A percentile compares a stretch with the other conserved stretches of the same genome.
These are phyloP conservation scores for Drosophila pseudoobscura DNA, from an alignment of 1,140 invertebrate species.

Conservation along the genomic window DNA sequence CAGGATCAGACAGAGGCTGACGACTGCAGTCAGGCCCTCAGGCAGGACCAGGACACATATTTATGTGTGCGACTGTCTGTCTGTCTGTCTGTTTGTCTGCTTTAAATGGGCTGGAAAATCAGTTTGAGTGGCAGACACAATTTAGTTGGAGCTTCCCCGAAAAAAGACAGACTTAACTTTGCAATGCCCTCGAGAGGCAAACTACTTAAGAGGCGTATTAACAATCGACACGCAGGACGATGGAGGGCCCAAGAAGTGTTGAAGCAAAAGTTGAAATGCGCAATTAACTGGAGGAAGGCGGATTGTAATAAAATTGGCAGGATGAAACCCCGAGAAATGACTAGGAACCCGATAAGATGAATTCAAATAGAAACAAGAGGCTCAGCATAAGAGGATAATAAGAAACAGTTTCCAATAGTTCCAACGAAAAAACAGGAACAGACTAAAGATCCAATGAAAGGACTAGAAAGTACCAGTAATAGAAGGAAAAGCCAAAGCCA, in stretches of 20 bases:
- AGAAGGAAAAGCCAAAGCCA: too few species aligned
- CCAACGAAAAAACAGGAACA: too few species aligned
- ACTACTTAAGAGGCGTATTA: conserved; percentile 49
- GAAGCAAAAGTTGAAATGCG: conserved; percentile 48
- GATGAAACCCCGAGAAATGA: neutral
- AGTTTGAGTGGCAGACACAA: conserved; percentile 34
- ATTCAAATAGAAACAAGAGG: too few species aligned
- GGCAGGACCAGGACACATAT: conserved; percentile 26
- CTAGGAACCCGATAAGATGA: too few species aligned
- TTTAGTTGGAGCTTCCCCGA: conserved; percentile 20
- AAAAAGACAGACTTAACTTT: conserved; percentile 24
- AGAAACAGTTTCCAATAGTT: too few species aligned
- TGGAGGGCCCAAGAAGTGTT: conserved; percentile 10
- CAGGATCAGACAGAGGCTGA: conserved; percentile 37
- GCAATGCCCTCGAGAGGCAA: conserved; percentile 5
- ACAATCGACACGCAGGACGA: conserved; percentile 39
- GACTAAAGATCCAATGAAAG: too few species aligned
- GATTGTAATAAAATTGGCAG: neutral
- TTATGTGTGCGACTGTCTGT: conserved; percentile 6
- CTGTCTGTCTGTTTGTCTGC: neutral
- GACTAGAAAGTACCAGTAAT: neutral
- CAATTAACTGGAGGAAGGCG: conserved; percentile 38
- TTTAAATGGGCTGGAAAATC: conserved; percentile 61
- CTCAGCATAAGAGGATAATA: too few species aligned
- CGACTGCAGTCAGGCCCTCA: conserved; percentile 28